phyloP scores from a whole-genome alignment of 2,797 vertebrate genomes.

The Gymnoscopelus microlampas region DNA sequence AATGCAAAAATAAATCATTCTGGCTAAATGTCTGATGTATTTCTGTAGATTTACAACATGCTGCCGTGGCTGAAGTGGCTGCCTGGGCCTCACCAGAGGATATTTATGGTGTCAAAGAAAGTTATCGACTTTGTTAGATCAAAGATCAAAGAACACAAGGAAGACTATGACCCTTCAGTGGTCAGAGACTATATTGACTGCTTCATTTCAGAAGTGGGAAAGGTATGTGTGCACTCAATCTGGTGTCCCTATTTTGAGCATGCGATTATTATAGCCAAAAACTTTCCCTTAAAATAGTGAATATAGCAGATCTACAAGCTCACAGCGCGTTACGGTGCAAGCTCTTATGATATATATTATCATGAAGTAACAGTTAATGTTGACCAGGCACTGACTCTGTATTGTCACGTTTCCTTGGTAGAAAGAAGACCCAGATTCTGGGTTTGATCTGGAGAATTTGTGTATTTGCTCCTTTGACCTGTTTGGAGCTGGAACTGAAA shows the following conservation, averaged over 20 bases:
- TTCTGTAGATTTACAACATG: slow-evolving; percentile 63
- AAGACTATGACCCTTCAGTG: slow-evolving; percentile 61
- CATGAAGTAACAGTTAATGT: background rate
- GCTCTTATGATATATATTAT: no score
- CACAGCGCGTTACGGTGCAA: no score
- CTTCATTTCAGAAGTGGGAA: slow-evolving; percentile 76
- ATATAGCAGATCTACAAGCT: no score
- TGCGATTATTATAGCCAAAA: no score
- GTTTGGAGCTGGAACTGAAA: slow-evolving; percentile 80
- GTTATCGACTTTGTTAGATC: slow-evolving; percentile 41
- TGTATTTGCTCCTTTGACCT: slow-evolving; percentile 71
- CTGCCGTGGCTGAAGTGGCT: slow-evolving; percentile 63
- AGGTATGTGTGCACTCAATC: slow-evolving; percentile 58
- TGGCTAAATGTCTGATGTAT: background rate
- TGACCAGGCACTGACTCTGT: background rate
- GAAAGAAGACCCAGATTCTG: slow-evolving; percentile 60
- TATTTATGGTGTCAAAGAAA: slow-evolving; percentile 23
- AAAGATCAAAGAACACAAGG: slow-evolving; percentile 68
- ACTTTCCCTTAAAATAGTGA: no score
- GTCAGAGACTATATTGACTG: slow-evolving; percentile 81
- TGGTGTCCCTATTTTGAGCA: no score
- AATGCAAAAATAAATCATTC: no score
- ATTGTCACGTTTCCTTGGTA: slow-evolving; percentile 2
- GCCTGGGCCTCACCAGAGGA: slow-evolving; percentile 68
- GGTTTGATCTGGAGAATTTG: slow-evolving; percentile 78